A percentile compares a stretch with the other conserved stretches of the same genome.
These are phyloP conservation scores for Hedya salicella DNA, from an alignment of 2,888 invertebrate species.

Conservation along the genomic window DNA sequence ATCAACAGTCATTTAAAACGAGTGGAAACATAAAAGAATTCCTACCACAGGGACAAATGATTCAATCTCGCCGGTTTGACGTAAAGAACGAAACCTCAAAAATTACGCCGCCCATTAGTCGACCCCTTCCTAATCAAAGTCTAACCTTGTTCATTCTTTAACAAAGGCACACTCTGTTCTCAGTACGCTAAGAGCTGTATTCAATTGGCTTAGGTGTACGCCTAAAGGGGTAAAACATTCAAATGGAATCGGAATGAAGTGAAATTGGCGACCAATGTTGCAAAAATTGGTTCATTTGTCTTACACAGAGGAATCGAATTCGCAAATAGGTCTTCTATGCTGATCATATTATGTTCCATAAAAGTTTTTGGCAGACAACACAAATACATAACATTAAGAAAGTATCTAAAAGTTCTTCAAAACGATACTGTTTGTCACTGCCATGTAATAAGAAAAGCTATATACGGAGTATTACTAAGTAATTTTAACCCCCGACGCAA, in stretches of 20 bases:
- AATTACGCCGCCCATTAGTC: slow-evolving; percentile 41
- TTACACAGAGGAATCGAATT: slow-evolving; percentile 4
- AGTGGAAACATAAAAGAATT: too few relatives aligned
- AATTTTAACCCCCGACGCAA: too few relatives aligned
- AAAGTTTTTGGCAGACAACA: too few relatives aligned
- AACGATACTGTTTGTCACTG: too few relatives aligned
- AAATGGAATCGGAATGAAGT: slow-evolving; percentile 10
- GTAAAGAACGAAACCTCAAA: slow-evolving; percentile 46
- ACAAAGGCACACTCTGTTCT: not conserved
- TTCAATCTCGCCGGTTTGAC: slow-evolving; percentile 45
- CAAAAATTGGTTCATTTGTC: slow-evolving; percentile 15
- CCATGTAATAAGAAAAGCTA: too few relatives aligned
- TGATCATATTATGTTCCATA: not conserved
- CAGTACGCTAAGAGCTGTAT: not conserved
- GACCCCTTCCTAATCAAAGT: slow-evolving; percentile 30
- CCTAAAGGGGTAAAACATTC: not conserved
- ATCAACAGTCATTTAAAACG: too few relatives aligned
- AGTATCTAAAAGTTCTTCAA: too few relatives aligned
- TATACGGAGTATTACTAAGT: too few relatives aligned
- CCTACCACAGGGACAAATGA: slow-evolving; percentile 35
- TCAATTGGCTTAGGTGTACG: not conserved
- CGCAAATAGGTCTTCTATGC: not conserved
- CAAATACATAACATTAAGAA: too few relatives aligned
- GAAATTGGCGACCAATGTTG: not conserved
- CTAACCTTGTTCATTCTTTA: not conserved